Conservation (phyloP, 2,113 vertebrate genomes). For the Xenus cinereus region DNA sequence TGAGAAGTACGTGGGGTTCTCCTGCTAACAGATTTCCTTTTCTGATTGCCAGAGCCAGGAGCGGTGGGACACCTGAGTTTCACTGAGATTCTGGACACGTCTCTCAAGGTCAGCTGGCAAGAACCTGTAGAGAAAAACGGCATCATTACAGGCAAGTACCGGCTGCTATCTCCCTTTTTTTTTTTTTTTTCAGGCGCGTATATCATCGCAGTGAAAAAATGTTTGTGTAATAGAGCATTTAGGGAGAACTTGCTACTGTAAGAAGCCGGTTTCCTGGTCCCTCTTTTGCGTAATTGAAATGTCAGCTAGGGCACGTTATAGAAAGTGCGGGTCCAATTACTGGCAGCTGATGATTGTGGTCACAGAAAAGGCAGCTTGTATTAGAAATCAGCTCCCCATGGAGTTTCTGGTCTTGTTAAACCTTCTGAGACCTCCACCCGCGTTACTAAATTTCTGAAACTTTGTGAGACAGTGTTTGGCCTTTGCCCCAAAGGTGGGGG, state of each 20-base stretch:
- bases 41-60: conserved; percentile 82
- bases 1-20: neutral
- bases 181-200: too few species aligned
- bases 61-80: conserved; percentile 91
- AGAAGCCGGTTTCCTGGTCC: neutral
- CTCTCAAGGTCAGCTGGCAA: conserved; percentile 94
- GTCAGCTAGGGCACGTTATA: neutral
- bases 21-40: conserved; percentile 31
- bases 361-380: neutral
- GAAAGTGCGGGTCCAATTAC: neutral
- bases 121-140: conserved; percentile 93
- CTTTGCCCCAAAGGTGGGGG: neutral
- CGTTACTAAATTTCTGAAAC: neutral
- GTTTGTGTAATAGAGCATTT: neutral
- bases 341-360: neutral
- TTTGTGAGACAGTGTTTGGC: neutral
- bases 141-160: conserved; percentile 83
- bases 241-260: neutral
- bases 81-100: conserved; percentile 94
- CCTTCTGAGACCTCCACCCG: neutral
- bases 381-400: neutral
- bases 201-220: neutral
- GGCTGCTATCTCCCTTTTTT: neutral
- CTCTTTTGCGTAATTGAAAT: neutral
- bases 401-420: neutral